Evolutionary conservation across 2,888 invertebrate species (phyloP).

Genomic region (Meloe dianella): DNA sequence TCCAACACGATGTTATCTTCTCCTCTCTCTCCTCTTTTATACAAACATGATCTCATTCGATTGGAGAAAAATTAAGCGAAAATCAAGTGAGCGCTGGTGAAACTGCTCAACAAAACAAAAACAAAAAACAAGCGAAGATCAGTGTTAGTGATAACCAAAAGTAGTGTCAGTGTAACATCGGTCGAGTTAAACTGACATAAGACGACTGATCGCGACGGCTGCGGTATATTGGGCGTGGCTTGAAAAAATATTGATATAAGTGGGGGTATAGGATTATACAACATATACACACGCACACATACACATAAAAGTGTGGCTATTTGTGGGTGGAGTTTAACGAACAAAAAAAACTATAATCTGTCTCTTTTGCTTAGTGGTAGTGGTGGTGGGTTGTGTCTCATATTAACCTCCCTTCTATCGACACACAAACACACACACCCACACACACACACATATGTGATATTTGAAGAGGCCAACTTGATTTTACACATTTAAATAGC

Average conservation of each 20-base stretch:
- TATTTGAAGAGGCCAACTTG: conserved; percentile 50
- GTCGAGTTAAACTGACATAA: conserved; percentile 11
- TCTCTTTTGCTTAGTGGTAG: neutral
- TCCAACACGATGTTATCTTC: neutral
- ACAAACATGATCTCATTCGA: too few species aligned
- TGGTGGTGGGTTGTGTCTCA: conserved; percentile 3
- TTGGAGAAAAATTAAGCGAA: too few species aligned
- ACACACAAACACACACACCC: conserved; percentile 10
- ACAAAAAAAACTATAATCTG: neutral
- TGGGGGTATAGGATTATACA: neutral
- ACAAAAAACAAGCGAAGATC: neutral
- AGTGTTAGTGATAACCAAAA: neutral
- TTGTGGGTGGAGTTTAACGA: neutral
- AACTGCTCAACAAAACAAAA: neutral
- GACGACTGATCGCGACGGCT: conserved; percentile 12
- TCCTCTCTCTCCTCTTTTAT: too few species aligned
- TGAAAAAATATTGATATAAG: neutral
- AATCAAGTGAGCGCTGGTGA: neutral
- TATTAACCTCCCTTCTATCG: neutral
- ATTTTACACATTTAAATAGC: conserved; percentile 54
- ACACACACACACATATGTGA: conserved; percentile 37
- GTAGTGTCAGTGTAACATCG: conserved; percentile 5
- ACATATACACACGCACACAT: neutral
- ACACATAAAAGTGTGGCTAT: neutral
- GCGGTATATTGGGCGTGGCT: conserved; percentile 6